These are phyloP conservation scores for Pseudorasbora parva DNA, from an alignment of 2,113 vertebrate genomes.

Conservation along the genomic window DNA sequence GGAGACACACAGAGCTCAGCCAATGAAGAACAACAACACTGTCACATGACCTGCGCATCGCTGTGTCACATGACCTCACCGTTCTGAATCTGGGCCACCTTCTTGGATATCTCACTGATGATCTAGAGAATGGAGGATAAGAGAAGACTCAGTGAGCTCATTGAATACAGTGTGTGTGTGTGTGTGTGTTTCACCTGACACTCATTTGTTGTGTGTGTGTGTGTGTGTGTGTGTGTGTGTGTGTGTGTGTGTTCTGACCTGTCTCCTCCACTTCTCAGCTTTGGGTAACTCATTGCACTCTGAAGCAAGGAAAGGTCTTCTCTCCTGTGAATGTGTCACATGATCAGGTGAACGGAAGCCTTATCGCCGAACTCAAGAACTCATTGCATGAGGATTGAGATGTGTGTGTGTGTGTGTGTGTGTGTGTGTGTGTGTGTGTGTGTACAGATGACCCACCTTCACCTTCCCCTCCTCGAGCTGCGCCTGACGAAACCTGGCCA, in stretches of 20 bases:
- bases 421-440: no score
- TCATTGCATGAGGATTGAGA: no score
- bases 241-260: no score
- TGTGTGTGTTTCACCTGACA: no score
- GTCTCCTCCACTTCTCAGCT: constrained; percentile 94
- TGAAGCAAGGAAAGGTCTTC: constrained; percentile 93
- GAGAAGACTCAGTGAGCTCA: no score
- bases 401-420: no score
- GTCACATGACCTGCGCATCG: no score
- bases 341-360: background rate
- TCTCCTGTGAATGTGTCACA: constrained; percentile 76
- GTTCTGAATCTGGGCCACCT: constrained; percentile 97
- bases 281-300: constrained; percentile 95
- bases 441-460: constrained; percentile 77
- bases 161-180: no score
- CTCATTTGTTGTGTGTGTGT: no score
- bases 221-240: no score
- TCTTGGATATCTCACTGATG: constrained; percentile 98
- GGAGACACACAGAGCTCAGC: background rate
- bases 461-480: constrained; percentile 95
- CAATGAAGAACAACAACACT: no score
- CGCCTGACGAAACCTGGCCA: constrained; percentile 96
- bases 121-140: constrained; percentile 70
- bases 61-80: constrained; percentile 76
- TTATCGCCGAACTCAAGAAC: no score